Evolutionary conservation across 1,140 invertebrate genomes (phyloP).

Genomic region (Mactra quadrangularis): DNA sequence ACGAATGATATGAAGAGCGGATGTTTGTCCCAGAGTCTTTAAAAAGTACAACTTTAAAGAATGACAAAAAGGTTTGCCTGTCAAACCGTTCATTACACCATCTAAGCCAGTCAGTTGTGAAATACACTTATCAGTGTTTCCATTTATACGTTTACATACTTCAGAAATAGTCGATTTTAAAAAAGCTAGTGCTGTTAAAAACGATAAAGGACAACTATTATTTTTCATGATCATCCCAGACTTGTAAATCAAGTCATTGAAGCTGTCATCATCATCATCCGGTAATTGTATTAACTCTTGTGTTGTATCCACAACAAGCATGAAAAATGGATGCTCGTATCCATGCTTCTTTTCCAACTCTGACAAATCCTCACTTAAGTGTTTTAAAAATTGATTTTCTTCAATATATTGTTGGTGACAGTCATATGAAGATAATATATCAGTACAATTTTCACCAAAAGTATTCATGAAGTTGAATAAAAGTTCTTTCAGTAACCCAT

Average conservation of each 20-base stretch:
- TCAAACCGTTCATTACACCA: not conserved
- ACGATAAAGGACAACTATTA: not conserved
- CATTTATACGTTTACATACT: not conserved
- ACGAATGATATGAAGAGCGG: not conserved
- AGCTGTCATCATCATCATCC: not conserved
- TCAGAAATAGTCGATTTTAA: conserved; percentile 3
- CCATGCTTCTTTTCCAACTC: not conserved
- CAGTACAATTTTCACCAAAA: not conserved
- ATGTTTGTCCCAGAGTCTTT: not conserved
- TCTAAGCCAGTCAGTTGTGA: not conserved
- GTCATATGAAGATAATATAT: not conserved
- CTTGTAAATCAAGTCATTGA: not conserved
- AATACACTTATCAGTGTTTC: not conserved
- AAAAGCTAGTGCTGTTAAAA: conserved; percentile 23
- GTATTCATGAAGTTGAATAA: not conserved
- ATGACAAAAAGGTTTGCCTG: not conserved
- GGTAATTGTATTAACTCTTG: not conserved
- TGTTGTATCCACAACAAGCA: conserved; percentile 20
- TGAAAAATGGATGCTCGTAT: not conserved
- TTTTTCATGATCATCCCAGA: conserved; percentile 21
- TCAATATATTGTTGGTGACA: not conserved
- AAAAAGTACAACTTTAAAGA: conserved; percentile 16
- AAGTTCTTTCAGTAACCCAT: conserved; percentile 5
- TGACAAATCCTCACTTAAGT: not conserved
- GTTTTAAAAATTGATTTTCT: not conserved